Evolutionary conservation across 2,113 vertebrate genomes (phyloP), one percentile per base, ranked within the genome.

Genomic region (Chamaetylas fuelleborni): DNA sequence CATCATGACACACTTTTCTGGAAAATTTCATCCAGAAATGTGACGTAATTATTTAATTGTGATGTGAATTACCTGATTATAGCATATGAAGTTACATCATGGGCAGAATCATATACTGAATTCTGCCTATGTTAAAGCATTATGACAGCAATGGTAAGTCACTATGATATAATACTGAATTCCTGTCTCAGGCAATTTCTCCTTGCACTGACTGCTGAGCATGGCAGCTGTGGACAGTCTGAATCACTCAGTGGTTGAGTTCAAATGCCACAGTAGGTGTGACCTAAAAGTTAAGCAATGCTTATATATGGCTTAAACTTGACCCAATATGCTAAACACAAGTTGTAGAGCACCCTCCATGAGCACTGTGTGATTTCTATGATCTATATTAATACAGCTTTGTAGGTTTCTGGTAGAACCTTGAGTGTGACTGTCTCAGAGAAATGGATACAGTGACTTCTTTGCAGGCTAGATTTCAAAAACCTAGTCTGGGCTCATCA

Each of bases 321-420:
- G 40, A 47, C 5, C 5, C 28, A n/a, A 3, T 24, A 7, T 60
- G 40, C 33, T 48, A 61, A 70, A 36, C 24, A 48, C 28, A 65
- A 74, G 45, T 8, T 0, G 0, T 33, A 57, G 53, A 53, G 42
- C 24, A 53, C 3, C 16, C 1, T 53, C 38, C 34, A 61, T 70
- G 36, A 29, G 56, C 0, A 6, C 25, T 34, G 18, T 4, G 3
- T 71, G 66, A 31, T 64, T 91, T 91, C 31, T 54, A 62, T 56
- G 23, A 38, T 20, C 33, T 22, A 1, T 34, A 42, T 50, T 33
- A 60, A 28, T 29, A 34, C 6, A 34, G 45, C 6, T 83, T 72
- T 69, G 40, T 51, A 40, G 26, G 43, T 38, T 90, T 57, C 40
- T 90, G 36, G n/a, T 71, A 60, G 58, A 72, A 93, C 14, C 16